These are phyloP conservation scores for Myrmecobius fasciatus DNA, from an alignment of 2,113 vertebrate genomes.

Conservation along the genomic window DNA sequence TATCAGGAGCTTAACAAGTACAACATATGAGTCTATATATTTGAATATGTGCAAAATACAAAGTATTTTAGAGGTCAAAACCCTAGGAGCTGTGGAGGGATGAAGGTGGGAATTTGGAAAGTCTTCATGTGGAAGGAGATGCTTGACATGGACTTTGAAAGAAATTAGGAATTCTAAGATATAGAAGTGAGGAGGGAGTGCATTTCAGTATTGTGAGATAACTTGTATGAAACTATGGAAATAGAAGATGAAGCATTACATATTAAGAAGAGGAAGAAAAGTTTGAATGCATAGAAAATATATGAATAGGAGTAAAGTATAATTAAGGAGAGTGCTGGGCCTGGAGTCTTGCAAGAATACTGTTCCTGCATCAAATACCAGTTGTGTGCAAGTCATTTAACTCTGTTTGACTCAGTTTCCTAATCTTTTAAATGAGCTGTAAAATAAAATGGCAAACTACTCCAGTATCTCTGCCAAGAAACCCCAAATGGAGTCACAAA, in stretches of 20 bases:
- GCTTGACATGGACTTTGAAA: background rate
- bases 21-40: background rate
- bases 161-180: background rate
- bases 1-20: background rate
- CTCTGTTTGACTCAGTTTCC: no score
- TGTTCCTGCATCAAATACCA: background rate
- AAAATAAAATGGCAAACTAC: background rate
- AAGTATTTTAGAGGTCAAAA: background rate
- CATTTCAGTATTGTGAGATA: background rate
- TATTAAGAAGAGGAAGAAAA: background rate
- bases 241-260: background rate
- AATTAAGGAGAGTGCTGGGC: background rate
- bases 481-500: background rate
- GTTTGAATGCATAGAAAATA: background rate
- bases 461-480: background rate
- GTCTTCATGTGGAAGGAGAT: background rate
- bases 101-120: background rate
- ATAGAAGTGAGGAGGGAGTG: background rate
- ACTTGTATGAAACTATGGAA: background rate
- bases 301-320: background rate
- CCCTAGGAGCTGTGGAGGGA: background rate
- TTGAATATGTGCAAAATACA: background rate
- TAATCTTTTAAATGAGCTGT: background rate
- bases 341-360: no score
- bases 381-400: no score